Base-by-base conservation (phyloP, 2,797 vertebrate species). In the Sebastes nivosus region DNA sequence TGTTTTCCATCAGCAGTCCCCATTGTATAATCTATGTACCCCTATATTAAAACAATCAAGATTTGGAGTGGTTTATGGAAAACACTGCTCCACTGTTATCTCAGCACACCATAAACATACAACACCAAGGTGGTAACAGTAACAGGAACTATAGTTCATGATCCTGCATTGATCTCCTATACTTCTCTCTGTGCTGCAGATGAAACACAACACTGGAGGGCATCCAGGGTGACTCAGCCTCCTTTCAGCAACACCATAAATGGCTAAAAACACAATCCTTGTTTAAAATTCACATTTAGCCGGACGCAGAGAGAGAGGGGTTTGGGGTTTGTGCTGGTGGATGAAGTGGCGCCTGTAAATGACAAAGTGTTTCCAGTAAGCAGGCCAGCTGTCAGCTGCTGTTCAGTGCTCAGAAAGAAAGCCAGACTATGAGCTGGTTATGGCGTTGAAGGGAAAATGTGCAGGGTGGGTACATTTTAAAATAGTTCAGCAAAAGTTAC, bases 351-450 rank as follows among this genome's bases (percentile, higher is more conserved):
- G 91, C 36, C 87, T 92, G 67, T 6, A 24, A 69, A 67, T 90
- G 89, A 93, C 92, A 30, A 60, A 64, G 80, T 82, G 73, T 94
- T 94, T 94, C 93, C 92, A 92, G 77, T 65, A 55, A 38, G 36
- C 50, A 64, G 83, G 83, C 87, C 91, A 93, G 88, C 87, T 91
- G 90, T 81, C 79, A 32, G 65, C 79, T 67, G 57, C 64, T 83
- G 60, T n/a, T 30, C 46, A 50, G 18, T 76, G 30, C 36, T 59
- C 60, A 34, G 78, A 82, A 71, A 80, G 13, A 74, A 72, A 78
- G 38, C 1, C 60, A 81, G 38, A 58, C 38, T 60, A 22, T 68
- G 54, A 78, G 64, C 64, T 77, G 60, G 34, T 11, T 54, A 20
- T 25, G 38, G 25, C 4, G n/a, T 72, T 79, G 27, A 84, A 73